These are phyloP conservation scores for Tyria jacobaeae DNA, from an alignment of 2,888 invertebrate species.

Conservation along the genomic window DNA sequence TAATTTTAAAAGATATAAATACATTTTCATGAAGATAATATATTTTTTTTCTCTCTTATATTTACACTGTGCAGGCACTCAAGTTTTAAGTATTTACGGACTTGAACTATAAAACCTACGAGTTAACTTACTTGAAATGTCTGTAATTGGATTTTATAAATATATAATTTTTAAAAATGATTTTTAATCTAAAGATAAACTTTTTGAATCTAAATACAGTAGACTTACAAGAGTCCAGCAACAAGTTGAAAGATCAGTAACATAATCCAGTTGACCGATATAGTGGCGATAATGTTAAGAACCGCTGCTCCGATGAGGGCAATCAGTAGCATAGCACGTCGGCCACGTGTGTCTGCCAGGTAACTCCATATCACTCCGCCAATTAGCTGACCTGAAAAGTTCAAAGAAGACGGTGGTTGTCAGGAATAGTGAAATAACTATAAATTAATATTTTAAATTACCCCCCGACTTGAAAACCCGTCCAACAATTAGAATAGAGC, in stretches of 20 bases:
- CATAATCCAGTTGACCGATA: conserved; percentile 79
- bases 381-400: conserved; percentile 61
- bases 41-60: no score
- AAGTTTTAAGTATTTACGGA: no score
- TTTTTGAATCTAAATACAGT: not conserved
- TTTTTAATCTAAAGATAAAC: not conserved
- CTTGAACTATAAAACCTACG: no score
- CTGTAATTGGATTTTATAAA: no score
- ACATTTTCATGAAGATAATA: no score
- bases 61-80: no score
- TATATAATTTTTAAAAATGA: no score
- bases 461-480: no score
- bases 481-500: no score
- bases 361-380: conserved; percentile 74
- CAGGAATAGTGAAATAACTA: not conserved
- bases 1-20: no score
- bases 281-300: conserved; percentile 67
- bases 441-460: no score
- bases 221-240: conserved; percentile 69
- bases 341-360: conserved; percentile 70
- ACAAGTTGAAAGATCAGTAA: conserved; percentile 68
- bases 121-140: no score
- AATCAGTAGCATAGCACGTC: conserved; percentile 64
- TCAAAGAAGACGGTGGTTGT: not conserved
- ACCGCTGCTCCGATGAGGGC: conserved; percentile 58